phyloP scores from a whole-genome alignment of 2,797 vertebrate species.

The Atherinosoma microstoma region DNA sequence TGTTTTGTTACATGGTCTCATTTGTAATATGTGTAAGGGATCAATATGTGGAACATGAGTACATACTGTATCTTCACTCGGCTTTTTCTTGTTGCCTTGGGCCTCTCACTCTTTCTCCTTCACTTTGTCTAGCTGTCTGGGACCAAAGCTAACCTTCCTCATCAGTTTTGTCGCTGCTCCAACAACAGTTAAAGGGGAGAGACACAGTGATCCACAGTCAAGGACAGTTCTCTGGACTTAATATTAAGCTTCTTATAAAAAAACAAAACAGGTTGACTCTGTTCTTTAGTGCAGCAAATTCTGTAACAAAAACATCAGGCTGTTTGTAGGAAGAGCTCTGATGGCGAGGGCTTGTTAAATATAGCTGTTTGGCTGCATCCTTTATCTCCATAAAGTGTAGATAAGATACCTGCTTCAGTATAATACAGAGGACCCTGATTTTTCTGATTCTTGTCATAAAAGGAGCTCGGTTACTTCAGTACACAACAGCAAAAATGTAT shows the following conservation, averaged over 20 bases:
- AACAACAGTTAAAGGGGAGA: conserved; percentile 24
- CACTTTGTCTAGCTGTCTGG: conserved; percentile 15
- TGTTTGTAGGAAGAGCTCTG: background rate
- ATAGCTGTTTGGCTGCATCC: background rate
- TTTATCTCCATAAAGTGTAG: background rate
- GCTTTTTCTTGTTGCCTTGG: conserved; percentile 28
- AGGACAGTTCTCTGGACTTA: conserved; percentile 6
- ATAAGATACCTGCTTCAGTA: background rate
- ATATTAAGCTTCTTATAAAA: conserved; percentile 14
- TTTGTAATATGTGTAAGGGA: conserved; percentile 55
- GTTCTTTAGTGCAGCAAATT: conserved; percentile 19
- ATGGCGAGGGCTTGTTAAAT: conserved; percentile 1
- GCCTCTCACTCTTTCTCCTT: conserved; percentile 8
- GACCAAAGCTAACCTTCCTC: conserved; percentile 7
- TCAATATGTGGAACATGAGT: conserved; percentile 61
- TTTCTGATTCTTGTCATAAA: background rate
- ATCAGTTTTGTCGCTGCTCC: conserved; percentile 1
- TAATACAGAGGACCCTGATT: conserved; percentile 15
- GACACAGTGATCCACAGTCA: conserved; percentile 20
- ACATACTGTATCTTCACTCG: conserved; percentile 6
- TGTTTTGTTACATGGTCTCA: conserved; percentile 25
- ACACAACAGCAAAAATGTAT: conserved; percentile 23
- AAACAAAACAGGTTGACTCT: background rate
- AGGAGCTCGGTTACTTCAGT: background rate
- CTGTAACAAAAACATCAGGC: conserved; percentile 1